These are phyloP conservation scores for Menidia menidia DNA, from an alignment of 2,797 vertebrate genomes.

Conservation along the genomic window DNA sequence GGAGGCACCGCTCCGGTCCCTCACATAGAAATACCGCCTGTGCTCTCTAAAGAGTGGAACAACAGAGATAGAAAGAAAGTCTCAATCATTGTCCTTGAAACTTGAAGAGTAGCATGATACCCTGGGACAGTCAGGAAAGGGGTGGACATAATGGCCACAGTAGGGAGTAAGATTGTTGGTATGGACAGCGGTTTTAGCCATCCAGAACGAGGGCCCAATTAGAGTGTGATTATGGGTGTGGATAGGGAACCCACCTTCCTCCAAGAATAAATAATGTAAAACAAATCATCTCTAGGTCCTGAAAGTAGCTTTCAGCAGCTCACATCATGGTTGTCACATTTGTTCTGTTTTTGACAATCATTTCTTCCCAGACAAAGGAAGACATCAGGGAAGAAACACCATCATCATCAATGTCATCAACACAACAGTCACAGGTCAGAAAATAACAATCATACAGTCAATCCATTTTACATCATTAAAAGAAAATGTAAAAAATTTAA, in stretches of 20 bases:
- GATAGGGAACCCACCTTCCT: conserved; percentile 85
- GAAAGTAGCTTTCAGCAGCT: conserved; percentile 76
- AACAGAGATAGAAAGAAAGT: conserved; percentile 90
- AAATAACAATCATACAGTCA: conserved; percentile 91
- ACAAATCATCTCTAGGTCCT: conserved; percentile 77
- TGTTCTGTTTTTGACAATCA: conserved; percentile 81
- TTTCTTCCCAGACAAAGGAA: conserved; percentile 75
- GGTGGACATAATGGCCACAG: conserved; percentile 68
- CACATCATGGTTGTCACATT: conserved; percentile 80
- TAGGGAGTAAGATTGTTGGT: conserved; percentile 61
- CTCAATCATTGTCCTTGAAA: conserved; percentile 69
- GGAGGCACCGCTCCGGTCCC: conserved; percentile 93
- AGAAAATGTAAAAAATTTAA: conserved; percentile 61
- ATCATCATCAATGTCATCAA: conserved; percentile 73
- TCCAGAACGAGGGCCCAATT: conserved; percentile 78
- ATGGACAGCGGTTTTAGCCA: conserved; percentile 71
- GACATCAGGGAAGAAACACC: conserved; percentile 78
- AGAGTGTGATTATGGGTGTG: conserved; percentile 65
- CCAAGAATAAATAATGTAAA: conserved; percentile 73
- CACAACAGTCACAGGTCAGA: conserved; percentile 80
- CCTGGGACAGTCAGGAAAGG: conserved; percentile 69
- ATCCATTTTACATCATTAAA: conserved; percentile 83
- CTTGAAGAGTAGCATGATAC: conserved; percentile 69
- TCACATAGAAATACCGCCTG: conserved; percentile 99
- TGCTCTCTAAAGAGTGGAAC: conserved; percentile 98